Evolutionary conservation across 2,797 vertebrate genomes (phyloP).

Genomic region (Arctocebus calabarensis): DNA sequence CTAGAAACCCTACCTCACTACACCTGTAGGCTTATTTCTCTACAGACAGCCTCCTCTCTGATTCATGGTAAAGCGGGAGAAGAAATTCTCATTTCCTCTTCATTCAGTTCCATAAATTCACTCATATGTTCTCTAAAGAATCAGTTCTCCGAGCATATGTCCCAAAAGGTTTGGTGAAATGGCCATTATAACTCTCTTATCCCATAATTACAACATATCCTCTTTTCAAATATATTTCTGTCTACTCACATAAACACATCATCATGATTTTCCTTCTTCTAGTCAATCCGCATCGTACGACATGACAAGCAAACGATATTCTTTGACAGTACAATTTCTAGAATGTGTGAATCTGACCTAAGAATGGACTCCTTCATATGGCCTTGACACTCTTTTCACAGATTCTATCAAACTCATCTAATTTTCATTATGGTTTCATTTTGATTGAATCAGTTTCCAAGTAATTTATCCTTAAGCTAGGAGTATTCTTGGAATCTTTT

Average conservation of each 20-base stretch:
- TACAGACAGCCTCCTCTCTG: neutral
- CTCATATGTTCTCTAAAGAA: neutral
- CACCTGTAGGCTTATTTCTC: neutral
- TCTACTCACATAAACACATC: neutral
- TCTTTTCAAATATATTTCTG: conserved; percentile 30
- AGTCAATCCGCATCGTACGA: neutral
- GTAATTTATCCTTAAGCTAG: neutral
- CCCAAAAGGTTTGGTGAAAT: conserved; percentile 3
- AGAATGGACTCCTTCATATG: neutral
- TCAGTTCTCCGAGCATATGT: neutral
- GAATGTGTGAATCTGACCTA: conserved; percentile 5
- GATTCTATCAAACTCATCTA: neutral
- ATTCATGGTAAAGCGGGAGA: neutral
- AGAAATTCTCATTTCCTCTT: conserved; percentile 4
- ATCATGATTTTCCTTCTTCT: neutral
- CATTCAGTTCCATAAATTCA: neutral
- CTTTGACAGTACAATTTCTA: conserved; percentile 50
- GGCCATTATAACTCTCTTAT: neutral
- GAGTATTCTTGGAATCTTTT: neutral
- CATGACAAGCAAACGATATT: neutral
- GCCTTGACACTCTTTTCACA: neutral
- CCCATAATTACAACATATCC: neutral
- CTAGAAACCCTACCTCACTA: neutral
- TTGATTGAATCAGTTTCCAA: conserved; percentile 56
- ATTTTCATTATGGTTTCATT: conserved; percentile 18